A percentile compares a stretch with the other conserved stretches of the same genome.
Conservation (phyloP, 2,888 invertebrate genomes). For the Rhingia campestris region DNA sequence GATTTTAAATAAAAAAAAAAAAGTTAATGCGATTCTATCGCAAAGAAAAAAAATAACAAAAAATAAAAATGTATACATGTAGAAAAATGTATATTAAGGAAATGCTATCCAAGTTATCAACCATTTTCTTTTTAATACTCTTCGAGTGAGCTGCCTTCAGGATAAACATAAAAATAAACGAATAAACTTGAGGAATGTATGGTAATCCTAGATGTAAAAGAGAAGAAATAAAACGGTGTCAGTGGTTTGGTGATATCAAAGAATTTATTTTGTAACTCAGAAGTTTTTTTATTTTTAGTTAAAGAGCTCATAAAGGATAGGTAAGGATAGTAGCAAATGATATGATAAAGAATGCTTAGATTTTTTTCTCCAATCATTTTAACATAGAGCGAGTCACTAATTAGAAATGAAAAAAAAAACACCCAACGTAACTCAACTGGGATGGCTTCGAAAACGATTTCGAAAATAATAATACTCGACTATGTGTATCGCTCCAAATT, state of each 20-base stretch:
- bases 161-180: conserved; percentile 48
- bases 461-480: too few relatives aligned
- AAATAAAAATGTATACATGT: conserved; percentile 3
- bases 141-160: conserved; percentile 63
- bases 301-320: too few relatives aligned
- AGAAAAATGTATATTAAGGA: conserved; percentile 26
- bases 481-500: too few relatives aligned
- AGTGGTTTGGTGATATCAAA: neutral
- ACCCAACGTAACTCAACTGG: too few relatives aligned
- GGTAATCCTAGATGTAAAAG: conserved; percentile 45
- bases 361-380: too few relatives aligned
- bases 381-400: too few relatives aligned
- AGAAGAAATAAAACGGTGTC: neutral
- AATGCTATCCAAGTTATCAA: neutral
- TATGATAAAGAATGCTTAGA: too few relatives aligned
- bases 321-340: too few relatives aligned
- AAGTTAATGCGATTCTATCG: conserved; percentile 58
- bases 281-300: neutral
- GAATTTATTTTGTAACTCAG: neutral
- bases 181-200: conserved; percentile 56
- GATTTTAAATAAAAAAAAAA: conserved; percentile 60
- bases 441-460: too few relatives aligned
- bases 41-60: conserved; percentile 12
- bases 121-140: conserved; percentile 47
- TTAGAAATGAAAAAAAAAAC: too few relatives aligned